Evolutionary conservation across 92 coral and sea anemone species (phyloP).

Genomic region (Palythoa grandis): DNA sequence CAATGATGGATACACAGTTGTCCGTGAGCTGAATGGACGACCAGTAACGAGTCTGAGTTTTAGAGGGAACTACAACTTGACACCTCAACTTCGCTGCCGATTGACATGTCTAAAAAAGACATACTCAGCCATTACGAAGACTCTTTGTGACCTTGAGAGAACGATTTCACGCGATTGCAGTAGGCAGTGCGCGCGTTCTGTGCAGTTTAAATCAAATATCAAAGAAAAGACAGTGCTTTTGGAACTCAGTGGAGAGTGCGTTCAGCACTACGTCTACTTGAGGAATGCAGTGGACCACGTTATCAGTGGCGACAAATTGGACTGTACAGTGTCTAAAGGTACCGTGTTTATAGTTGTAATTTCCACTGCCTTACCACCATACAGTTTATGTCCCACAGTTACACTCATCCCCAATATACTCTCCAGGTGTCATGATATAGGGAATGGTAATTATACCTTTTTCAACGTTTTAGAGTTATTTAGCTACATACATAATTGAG

Average conservation of each 20-base stretch:
- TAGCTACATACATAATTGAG: no score
- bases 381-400: no score
- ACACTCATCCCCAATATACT: no score
- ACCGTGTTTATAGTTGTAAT: background rate
- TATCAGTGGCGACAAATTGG: constrained; percentile 16
- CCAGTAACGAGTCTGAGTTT: background rate
- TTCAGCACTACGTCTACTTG: constrained; percentile 28
- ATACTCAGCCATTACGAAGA: background rate
- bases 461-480: no score
- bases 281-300: constrained; percentile 27
- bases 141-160: background rate
- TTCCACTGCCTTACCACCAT: no score
- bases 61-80: background rate
- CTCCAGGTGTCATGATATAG: no score
- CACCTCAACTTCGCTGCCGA: constrained; percentile 17
- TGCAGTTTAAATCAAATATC: background rate
- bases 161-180: constrained; percentile 16
- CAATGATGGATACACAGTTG: constrained; percentile 16
- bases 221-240: background rate
- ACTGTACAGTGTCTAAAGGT: constrained; percentile 37
- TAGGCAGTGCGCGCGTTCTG: constrained; percentile 7
- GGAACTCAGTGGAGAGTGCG: constrained; percentile 15
- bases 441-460: no score
- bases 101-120: constrained; percentile 14
- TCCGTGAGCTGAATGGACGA: constrained; percentile 26